Evolutionary conservation across 2,888 invertebrate genomes (phyloP), one percentile per base, ranked within the genome.

Genomic region (Eristalis arbustorum): DNA sequence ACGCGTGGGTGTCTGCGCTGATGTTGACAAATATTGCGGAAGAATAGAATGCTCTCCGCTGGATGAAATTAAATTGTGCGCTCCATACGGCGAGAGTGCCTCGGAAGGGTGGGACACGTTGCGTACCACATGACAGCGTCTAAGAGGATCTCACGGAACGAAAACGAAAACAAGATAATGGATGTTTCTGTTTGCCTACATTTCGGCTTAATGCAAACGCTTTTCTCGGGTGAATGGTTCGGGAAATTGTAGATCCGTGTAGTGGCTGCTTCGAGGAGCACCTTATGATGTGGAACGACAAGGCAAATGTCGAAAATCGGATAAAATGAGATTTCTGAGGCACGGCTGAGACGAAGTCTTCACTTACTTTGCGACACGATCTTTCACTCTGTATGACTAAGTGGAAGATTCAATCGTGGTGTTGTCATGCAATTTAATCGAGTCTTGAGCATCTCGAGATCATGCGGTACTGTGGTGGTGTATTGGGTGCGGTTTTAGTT

Each of bases 1-100:
- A 11, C n/a, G 56, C 68, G 40, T 68, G 31, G 42, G 62, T 66
- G 63, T n/a, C 25, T 10, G 61, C 18, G 40, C 31, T 68, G 76
- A 62, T 56, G 73, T 77, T 77, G 69, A 59, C 77, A 71, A 69
- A 59, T 69, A 57, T 42, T 62, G 62, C 57, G 57, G 49, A 66
- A 66, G 66, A 74, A 57, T 68, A 49, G 42, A 72, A 72, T 76
- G 61, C n/a, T 23, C 31, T 0, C n/a, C 42, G 62, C 22, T 63
- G 34, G 3, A 14, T 62, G n/a, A 77, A 77, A 69, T 77, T 63
- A 40, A 69, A 69, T 69, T 68, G 56, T 28, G 25, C 18, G 18
- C 14, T 3, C 23, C 59, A 59, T 59, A 14, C 25, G 59, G 11
- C 5, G 59, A 25, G n/a, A 25, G n/a, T 8, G 59, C 25, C 2